Evolutionary conservation across 2,888 invertebrate genomes (phyloP).

Genomic region (Leptopilina syphax): DNA sequence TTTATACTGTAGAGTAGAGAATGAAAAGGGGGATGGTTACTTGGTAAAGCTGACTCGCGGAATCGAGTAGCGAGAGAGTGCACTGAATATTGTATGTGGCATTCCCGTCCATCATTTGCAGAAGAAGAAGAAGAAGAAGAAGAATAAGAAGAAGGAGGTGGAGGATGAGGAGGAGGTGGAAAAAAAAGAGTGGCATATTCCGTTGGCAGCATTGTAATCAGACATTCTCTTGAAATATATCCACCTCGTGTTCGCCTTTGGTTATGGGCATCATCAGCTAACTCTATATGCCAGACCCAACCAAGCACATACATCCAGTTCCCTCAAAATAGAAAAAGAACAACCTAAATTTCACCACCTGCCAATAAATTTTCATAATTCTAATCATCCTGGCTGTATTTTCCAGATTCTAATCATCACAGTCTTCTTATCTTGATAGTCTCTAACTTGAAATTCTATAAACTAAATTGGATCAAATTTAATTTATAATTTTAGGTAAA

Average conservation of each 20-base stretch:
- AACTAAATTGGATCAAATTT: too few species aligned
- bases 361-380: slow-evolving; percentile 1
- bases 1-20: not conserved
- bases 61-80: slow-evolving; percentile 67
- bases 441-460: too few species aligned
- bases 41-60: slow-evolving; percentile 62
- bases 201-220: slow-evolving; percentile 60
- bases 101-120: slow-evolving; percentile 66
- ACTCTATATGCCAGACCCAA: not conserved
- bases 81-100: slow-evolving; percentile 68
- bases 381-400: too few species aligned
- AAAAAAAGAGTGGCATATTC: slow-evolving; percentile 58
- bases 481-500: too few species aligned
- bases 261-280: slow-evolving; percentile 42
- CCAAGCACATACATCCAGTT: slow-evolving; percentile 7
- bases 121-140: slow-evolving; percentile 49
- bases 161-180: too few species aligned
- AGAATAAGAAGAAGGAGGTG: too few species aligned
- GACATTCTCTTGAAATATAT: slow-evolving; percentile 59
- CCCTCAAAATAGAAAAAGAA: not conserved
- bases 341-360: slow-evolving; percentile 6
- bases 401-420: too few species aligned
- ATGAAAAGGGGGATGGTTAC: slow-evolving; percentile 45
- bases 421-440: too few species aligned
- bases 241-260: slow-evolving; percentile 56